phyloP scores from a whole-genome alignment of 37 sponge, comb jelly and placozoan species.

The Chondrilla cf. caribensis region DNA sequence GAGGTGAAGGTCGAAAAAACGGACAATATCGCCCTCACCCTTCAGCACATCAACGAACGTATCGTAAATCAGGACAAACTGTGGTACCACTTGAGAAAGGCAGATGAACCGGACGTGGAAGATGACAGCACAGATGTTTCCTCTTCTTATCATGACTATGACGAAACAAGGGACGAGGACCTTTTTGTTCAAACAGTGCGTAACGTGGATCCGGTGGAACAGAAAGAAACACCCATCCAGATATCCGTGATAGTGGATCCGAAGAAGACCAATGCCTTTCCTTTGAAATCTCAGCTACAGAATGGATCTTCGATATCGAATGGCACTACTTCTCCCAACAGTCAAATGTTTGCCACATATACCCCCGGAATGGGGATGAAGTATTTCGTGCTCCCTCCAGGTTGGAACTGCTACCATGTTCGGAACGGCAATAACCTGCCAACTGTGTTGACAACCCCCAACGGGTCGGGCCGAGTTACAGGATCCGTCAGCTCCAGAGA shows the following conservation, averaged over 20 bases:
- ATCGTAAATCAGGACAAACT: conserved; percentile 12
- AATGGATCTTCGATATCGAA: background rate
- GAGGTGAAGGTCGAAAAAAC: conserved; percentile 8
- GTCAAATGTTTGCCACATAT: conserved; percentile 5
- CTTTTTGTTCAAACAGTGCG: conserved; percentile 5
- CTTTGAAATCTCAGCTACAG: background rate
- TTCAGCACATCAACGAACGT: conserved; percentile 24
- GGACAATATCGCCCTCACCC: conserved; percentile 21
- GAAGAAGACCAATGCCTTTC: background rate
- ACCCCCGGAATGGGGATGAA: conserved; percentile 7
- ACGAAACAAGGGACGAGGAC: background rate
- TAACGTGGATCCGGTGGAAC: background rate
- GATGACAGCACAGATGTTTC: background rate
- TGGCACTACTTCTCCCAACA: background rate
- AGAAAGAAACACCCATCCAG: conserved; percentile 1
- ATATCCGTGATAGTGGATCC: conserved; percentile 21
- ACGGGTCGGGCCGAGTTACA: background rate
- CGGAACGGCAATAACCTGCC: background rate
- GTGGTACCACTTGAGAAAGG: conserved; percentile 23
- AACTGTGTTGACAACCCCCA: too few relatives aligned
- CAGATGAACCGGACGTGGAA: conserved; percentile 5
- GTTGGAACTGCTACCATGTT: conserved; percentile 22
- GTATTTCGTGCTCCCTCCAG: conserved; percentile 8
- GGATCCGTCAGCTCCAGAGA: background rate
- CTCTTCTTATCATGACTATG: background rate